Percentiles rank a stretch among this genome's conserved stretches.
Conservation (phyloP, 2,888 invertebrate species). For the Epirrita christyi region DNA sequence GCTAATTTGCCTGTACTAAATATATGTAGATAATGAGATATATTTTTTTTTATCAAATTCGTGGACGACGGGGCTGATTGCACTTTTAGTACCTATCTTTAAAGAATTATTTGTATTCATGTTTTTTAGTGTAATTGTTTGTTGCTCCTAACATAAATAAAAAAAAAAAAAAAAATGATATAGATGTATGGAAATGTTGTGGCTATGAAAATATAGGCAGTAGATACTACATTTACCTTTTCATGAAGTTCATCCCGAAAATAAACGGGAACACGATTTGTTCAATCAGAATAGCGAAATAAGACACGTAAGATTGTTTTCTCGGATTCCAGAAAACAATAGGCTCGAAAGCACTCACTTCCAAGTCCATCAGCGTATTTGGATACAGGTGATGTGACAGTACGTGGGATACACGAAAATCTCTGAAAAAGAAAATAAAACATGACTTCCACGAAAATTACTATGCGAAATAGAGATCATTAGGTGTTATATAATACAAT, state of each 20-base stretch:
- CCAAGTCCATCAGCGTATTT: slow-evolving; percentile 90
- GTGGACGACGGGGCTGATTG: no score
- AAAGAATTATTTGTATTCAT: no score
- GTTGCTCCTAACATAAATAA: no score
- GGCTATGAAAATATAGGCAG: no score
- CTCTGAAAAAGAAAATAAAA: slow-evolving; percentile 62
- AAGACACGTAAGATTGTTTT: slow-evolving; percentile 75
- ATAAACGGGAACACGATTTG: slow-evolving; percentile 64
- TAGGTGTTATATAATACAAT: no score
- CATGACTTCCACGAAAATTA: neutral
- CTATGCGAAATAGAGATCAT: neutral
- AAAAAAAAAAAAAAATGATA: no score
- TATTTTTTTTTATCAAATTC: no score
- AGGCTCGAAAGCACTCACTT: slow-evolving; percentile 88
- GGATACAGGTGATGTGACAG: slow-evolving; percentile 92
- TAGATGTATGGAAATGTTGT: no score
- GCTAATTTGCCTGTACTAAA: no score
- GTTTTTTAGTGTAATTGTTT: no score
- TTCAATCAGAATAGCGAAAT: slow-evolving; percentile 81
- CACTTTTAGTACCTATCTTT: no score
- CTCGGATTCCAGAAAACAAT: slow-evolving; percentile 87
- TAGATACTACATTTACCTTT: slow-evolving; percentile 33
- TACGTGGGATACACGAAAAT: slow-evolving; percentile 90
- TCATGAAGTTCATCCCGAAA: slow-evolving; percentile 61
- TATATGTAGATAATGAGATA: no score